A percentile compares a stretch with the other conserved stretches of the same genome.
Conservation (phyloP, 1,140 invertebrate genomes). For the Scaptodrosophila lebanonensis region DNA sequence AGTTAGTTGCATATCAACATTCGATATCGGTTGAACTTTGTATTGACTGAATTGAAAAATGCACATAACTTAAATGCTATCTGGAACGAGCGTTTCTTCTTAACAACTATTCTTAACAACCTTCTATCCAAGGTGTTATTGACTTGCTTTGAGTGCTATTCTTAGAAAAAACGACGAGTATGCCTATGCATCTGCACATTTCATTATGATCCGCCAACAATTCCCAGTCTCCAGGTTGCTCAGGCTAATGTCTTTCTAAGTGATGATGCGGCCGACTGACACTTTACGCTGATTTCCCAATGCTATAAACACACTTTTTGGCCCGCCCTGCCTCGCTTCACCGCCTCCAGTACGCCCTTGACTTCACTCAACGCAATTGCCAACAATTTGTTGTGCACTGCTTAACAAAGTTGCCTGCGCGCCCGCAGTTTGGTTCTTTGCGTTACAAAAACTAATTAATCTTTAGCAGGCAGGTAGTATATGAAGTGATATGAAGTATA, state of each 20-base stretch:
- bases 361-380: slow-evolving; percentile 42
- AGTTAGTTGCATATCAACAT: too few relatives aligned
- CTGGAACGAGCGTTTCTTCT: too few relatives aligned
- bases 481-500: slow-evolving; percentile 54
- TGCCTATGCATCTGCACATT: slow-evolving; percentile 2
- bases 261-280: slow-evolving; percentile 33
- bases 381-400: slow-evolving; percentile 62
- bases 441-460: slow-evolving; percentile 68
- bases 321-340: slow-evolving; percentile 5
- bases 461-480: slow-evolving; percentile 43
- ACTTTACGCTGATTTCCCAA: slow-evolving; percentile 64
- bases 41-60: too few relatives aligned
- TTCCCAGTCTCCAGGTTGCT: background rate
- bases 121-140: too few relatives aligned
- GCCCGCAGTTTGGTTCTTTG: slow-evolving; percentile 19
- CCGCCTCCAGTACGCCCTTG: slow-evolving; percentile 23
- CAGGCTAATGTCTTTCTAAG: slow-evolving; percentile 38
- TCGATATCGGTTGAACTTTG: too few relatives aligned
- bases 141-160: too few relatives aligned
- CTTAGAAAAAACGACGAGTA: too few relatives aligned
- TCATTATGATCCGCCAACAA: background rate
- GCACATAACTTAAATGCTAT: too few relatives aligned
- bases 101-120: too few relatives aligned
- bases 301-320: slow-evolving; percentile 11
- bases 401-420: slow-evolving; percentile 44